These are phyloP conservation scores for Spinus olivaceus DNA, from an alignment of 2,797 vertebrate species.

Conservation along the genomic window DNA sequence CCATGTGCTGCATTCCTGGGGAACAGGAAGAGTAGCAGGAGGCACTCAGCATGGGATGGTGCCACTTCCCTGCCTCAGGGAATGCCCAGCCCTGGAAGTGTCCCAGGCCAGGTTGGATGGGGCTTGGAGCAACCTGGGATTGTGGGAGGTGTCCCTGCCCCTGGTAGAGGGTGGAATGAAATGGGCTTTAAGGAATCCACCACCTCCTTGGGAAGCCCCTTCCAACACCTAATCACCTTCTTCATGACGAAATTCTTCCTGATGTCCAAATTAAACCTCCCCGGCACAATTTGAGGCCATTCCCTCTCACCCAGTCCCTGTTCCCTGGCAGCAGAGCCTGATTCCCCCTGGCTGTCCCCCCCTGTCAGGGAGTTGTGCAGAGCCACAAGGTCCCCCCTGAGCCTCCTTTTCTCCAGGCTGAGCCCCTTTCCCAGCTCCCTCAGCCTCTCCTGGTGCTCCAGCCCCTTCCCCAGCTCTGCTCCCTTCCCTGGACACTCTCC, in stretches of 20 bases:
- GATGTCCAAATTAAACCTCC: background rate
- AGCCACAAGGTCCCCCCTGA: background rate
- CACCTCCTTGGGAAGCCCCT: background rate
- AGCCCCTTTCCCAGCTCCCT: background rate
- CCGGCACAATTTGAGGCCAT: fast-evolving
- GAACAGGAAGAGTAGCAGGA: background rate
- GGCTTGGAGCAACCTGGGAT: background rate
- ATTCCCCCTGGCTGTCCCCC: background rate
- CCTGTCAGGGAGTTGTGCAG: background rate
- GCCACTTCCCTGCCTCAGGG: background rate
- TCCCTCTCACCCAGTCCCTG: fast-evolving
- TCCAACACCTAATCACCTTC: background rate
- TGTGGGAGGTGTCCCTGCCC: background rate
- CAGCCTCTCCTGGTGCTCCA: background rate
- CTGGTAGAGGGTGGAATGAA: background rate
- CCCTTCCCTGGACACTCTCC: fast-evolving
- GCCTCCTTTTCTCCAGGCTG: background rate
- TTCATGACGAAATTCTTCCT: fast-evolving
- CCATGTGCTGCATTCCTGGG: background rate
- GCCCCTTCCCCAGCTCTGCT: fast-evolving
- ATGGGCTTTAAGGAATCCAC: background rate
- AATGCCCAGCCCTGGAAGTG: background rate
- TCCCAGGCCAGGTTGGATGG: fast-evolving
- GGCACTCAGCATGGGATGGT: background rate
- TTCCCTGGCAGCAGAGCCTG: background rate